Conservation (phyloP, 2,113 vertebrate genomes). For the Tautogolabrus adspersus region DNA sequence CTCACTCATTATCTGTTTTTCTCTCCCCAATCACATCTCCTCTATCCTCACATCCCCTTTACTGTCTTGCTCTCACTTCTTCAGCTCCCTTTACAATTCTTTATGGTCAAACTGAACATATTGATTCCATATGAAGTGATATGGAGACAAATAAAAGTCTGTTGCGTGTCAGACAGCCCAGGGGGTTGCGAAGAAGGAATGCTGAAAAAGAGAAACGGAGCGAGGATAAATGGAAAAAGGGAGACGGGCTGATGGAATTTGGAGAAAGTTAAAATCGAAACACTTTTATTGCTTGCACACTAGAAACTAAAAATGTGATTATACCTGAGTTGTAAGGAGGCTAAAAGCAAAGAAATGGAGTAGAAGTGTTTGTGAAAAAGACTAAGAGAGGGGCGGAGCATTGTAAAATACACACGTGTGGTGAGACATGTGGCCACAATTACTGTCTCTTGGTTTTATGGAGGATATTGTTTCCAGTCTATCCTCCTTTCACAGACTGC, state of each 20-base stretch:
- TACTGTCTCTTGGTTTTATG: constrained; percentile 52
- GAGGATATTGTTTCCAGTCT: constrained; percentile 44
- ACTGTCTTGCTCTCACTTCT: constrained; percentile 7
- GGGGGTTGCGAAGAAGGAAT: constrained; percentile 31
- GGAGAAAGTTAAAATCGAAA: background rate
- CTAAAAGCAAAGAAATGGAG: constrained; percentile 30
- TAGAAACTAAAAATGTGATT: background rate
- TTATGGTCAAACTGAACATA: constrained; percentile 36
- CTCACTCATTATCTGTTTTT: no score
- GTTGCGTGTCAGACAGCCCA: constrained; percentile 35
- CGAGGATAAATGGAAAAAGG: constrained; percentile 7
- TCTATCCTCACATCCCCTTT: constrained; percentile 42
- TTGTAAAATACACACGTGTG: constrained; percentile 76
- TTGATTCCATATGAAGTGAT: constrained; percentile 52
- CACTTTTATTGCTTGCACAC: background rate
- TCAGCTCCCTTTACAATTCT: constrained; percentile 25
- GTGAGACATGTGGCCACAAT: constrained; percentile 73
- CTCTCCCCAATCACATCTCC: no score
- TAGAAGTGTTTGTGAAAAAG: constrained; percentile 40
- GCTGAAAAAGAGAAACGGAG: constrained; percentile 20
- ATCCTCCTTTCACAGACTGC: background rate
- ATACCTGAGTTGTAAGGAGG: constrained; percentile 39
- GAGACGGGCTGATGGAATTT: background rate
- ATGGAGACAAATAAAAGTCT: constrained; percentile 34
- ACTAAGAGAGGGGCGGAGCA: constrained; percentile 33